These are phyloP conservation scores for Cyclina sinensis DNA, from an alignment of 1,140 invertebrate genomes.

Conservation along the genomic window DNA sequence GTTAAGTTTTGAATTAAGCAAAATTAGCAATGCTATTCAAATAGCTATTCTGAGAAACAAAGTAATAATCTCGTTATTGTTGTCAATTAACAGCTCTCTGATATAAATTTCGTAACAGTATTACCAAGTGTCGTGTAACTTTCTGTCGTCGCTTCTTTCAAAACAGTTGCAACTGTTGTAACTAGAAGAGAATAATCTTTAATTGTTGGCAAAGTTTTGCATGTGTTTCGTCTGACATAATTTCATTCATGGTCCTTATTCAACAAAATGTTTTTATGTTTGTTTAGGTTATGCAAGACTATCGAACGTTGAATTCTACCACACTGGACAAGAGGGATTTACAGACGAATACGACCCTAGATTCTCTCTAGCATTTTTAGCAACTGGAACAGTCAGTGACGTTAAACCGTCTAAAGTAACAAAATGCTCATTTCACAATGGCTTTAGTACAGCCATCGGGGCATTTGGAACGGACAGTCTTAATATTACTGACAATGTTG, in stretches of 20 bases:
- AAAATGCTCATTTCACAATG: constrained; percentile 78
- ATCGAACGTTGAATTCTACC: constrained; percentile 80
- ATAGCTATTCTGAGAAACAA: too few species aligned
- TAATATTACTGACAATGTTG: constrained; percentile 73
- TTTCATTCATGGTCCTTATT: background rate
- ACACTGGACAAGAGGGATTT: constrained; percentile 82
- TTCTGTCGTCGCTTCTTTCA: too few species aligned
- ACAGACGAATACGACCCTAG: constrained; percentile 77
- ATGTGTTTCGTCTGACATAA: too few species aligned
- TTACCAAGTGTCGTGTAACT: too few species aligned
- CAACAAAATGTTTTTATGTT: background rate
- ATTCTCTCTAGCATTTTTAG: constrained; percentile 79
- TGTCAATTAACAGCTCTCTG: too few species aligned
- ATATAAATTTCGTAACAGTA: too few species aligned
- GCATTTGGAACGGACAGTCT: constrained; percentile 74
- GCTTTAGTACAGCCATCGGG: constrained; percentile 82
- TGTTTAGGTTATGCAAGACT: constrained; percentile 78
- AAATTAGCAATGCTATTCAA: too few species aligned
- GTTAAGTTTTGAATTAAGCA: too few species aligned
- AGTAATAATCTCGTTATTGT: too few species aligned
- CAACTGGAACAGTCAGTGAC: constrained; percentile 62
- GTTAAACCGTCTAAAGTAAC: constrained; percentile 72
- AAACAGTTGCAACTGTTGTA: too few species aligned
- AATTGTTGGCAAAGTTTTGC: too few species aligned
- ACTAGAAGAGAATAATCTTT: too few species aligned